Evolutionary conservation across 1,140 invertebrate genomes (phyloP).

Genomic region (Nylanderia fulva): DNA sequence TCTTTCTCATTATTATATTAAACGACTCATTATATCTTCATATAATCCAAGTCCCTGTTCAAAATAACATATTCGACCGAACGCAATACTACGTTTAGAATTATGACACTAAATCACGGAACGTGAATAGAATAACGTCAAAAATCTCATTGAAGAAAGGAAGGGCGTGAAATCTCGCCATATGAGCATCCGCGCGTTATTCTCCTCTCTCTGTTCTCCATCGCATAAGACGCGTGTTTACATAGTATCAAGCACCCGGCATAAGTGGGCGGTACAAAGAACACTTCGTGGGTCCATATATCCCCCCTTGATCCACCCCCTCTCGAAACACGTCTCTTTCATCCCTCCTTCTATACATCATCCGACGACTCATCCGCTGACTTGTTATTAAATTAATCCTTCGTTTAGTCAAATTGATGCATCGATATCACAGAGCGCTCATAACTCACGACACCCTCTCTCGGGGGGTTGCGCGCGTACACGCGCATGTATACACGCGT

Average conservation of each 20-base stretch:
- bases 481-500: slow-evolving; percentile 59
- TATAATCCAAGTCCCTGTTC: not conserved
- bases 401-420: slow-evolving; percentile 87
- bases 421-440: slow-evolving; percentile 86
- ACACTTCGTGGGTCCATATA: slow-evolving; percentile 50
- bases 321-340: slow-evolving; percentile 59
- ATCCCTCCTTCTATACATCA: slow-evolving; percentile 83
- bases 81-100: not conserved
- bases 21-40: not conserved
- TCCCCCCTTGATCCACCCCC: not conserved
- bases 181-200: slow-evolving; percentile 30
- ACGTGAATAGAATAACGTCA: not conserved
- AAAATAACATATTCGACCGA: not conserved
- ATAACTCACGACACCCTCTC: slow-evolving; percentile 84
- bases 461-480: slow-evolving; percentile 63
- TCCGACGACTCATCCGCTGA: slow-evolving; percentile 82
- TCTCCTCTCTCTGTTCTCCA: not conserved
- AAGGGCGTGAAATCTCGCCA: slow-evolving; percentile 25
- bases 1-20: not conserved
- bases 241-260: slow-evolving; percentile 50
- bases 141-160: slow-evolving; percentile 22
- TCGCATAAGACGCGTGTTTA: slow-evolving; percentile 28
- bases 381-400: slow-evolving; percentile 87
- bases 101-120: slow-evolving; percentile 3
- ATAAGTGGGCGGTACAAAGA: slow-evolving; percentile 57